Evolutionary conservation across 2,888 invertebrate species (phyloP), one percentile per base, ranked within the genome.

Genomic region (Rosalia funebris): DNA sequence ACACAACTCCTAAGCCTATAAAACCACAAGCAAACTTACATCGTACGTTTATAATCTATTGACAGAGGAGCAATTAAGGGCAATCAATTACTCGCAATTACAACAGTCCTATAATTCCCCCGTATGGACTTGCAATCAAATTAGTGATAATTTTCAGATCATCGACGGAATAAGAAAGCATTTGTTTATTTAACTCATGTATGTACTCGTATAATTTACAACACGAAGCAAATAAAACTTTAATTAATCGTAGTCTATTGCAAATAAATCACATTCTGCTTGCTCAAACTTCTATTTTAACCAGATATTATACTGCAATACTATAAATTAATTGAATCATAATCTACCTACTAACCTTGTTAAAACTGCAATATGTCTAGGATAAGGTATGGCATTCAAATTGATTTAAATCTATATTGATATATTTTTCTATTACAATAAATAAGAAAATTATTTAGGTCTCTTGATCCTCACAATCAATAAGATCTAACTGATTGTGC

Each of bases 81-180:
- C 67, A 69, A 70, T 71, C 71, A 71, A 70, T 71, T 71, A 71
- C 67, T 48, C 56, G 47, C 68, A 70, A 70, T 70, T 70, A 70
- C 69, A 19, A 44, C 55, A 53, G 63, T 64, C 45, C 56, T 32
- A 44, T 47, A 52, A 60, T 57, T 63, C 48, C 52, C 60, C 63
- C 61, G 56, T 65, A 60, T 57, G 63, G 63, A 63, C 44, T 65
- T 47, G 36, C 52, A 47, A 64, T 62, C 44, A 54, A 61, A 58
- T 60, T 63, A 52, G 36, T 57, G 36, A 47, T 59, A 53, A 63
- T 62, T 62, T 57, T 52, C 47, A 55, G 62, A 58, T 41, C 34
- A 3, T 3, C 34, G 2, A 5, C 3, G 34, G 2, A 34, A 34
- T 11, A 7, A 34, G 25, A 25, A 3, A 25, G 7, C 25, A 7